Conservation (phyloP, 2,888 invertebrate species). For the Colostygia pectinataria region DNA sequence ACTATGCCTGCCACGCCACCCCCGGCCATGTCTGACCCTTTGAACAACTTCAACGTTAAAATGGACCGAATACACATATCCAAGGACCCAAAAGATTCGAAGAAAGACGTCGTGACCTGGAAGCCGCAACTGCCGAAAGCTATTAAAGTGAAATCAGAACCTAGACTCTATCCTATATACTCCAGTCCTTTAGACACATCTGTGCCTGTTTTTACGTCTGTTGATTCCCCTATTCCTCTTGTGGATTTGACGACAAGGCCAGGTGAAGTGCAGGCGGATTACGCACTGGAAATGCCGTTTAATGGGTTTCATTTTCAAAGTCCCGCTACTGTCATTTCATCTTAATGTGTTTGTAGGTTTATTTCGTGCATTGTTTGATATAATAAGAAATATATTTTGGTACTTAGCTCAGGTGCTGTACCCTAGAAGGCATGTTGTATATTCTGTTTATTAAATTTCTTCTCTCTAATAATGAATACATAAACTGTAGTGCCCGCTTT, state of each 20-base stretch:
- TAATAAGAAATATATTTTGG: conserved; percentile 57
- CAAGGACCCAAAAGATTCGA: conserved; percentile 38
- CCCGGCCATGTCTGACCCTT: conserved; percentile 50
- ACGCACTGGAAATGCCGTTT: conserved; percentile 72
- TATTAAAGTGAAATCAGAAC: conserved; percentile 46
- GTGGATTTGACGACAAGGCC: conserved; percentile 67
- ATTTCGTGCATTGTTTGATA: conserved; percentile 56
- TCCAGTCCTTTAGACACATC: conserved; percentile 43
- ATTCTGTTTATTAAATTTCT: conserved; percentile 48
- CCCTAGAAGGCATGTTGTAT: conserved; percentile 60
- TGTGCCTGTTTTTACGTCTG: conserved; percentile 49
- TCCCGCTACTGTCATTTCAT: conserved; percentile 78
- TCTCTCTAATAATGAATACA: neutral
- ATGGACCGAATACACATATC: conserved; percentile 57
- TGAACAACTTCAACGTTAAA: conserved; percentile 52
- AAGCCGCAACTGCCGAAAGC: conserved; percentile 50
- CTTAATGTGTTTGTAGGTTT: conserved; percentile 67
- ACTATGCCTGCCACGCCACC: conserved; percentile 61
- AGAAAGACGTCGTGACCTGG: conserved; percentile 44
- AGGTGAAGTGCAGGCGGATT: conserved; percentile 76
- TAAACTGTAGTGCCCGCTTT: neutral
- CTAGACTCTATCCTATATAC: conserved; percentile 62
- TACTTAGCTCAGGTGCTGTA: conserved; percentile 65
- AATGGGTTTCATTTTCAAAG: conserved; percentile 79
- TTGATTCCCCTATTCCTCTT: conserved; percentile 58